Base-by-base conservation (phyloP, 1,140 invertebrate species). In the Drosophila oshimai region DNA sequence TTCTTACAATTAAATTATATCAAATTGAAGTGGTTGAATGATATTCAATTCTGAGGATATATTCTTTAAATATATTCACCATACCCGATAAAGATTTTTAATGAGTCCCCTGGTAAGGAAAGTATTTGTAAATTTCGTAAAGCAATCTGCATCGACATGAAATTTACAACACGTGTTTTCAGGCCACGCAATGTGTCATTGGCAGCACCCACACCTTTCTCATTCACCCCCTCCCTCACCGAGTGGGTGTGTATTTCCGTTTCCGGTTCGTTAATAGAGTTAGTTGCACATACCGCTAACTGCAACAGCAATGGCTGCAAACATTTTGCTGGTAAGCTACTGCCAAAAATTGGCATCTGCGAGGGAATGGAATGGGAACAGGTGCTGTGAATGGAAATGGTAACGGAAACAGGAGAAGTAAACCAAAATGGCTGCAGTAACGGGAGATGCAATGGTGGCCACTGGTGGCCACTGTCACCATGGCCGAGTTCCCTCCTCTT, bases 261-360 rank as follows among this genome's bases (percentile, higher is more conserved):
- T 77, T 89, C 75, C 84, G 84, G 72, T 84, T 89, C 73, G 84
- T 80, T 89, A 89, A 89, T 89, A 89, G 86, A 89, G 84, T 89
- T 89, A 89, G 84, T 89, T 84, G 79, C 84, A 89, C 62, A 89
- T 68, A 67, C 64, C 42, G 54, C 49, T 41, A 60, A 64, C 60
- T 64, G 60, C 64, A 58, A 49, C 49, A 36, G 57, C 47, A 64
- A 57, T 29, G 45, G 67, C 13, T 44, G 33, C 24, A 26, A 69
- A 65, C 74, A 72, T 71, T 58, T 44, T 46, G 41, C 36, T 45
- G 70, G 75, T 78, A 46, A 74, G 72, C 49, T 50, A 57, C 54
- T 69, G 42, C 37, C 60, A 24, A 65, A 67, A 72, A 74, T 62
- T 70, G 69, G 60, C 36, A 49, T 53, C 69, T 60, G 41, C 42